Percentiles rank a stretch among this genome's conserved stretches.
phyloP scores from a whole-genome alignment of 2,888 invertebrate genomes.

The Aphodius granarius region DNA sequence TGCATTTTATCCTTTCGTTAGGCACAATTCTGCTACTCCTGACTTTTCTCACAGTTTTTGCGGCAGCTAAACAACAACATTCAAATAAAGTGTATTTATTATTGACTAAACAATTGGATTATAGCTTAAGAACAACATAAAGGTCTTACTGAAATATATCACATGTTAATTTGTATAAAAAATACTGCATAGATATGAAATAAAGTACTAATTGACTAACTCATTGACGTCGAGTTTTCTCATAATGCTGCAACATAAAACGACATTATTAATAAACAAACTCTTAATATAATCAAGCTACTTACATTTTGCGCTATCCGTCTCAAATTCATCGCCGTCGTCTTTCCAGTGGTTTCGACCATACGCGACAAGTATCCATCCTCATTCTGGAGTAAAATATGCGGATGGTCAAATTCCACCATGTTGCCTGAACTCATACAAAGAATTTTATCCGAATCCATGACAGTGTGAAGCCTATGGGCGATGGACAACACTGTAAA shows the following conservation, averaged over 20 bases:
- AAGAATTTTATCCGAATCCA: slow-evolving; percentile 78
- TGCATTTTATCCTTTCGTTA: no score
- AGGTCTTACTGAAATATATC: background rate
- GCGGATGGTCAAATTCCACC: slow-evolving; percentile 75
- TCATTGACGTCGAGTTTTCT: slow-evolving; percentile 21
- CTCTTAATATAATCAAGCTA: no score
- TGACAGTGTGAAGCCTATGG: slow-evolving; percentile 78
- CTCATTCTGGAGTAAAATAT: slow-evolving; percentile 58
- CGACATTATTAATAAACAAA: no score
- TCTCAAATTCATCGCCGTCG: slow-evolving; percentile 27
- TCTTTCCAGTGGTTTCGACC: slow-evolving; percentile 27
- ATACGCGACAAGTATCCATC: slow-evolving; percentile 25
- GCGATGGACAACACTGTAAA: slow-evolving; percentile 82
- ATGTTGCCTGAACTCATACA: slow-evolving; percentile 75
- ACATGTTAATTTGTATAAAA: background rate
- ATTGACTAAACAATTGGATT: background rate
- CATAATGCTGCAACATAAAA: slow-evolving; percentile 24
- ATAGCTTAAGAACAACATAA: background rate
- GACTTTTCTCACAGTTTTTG: no score
- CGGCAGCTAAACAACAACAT: background rate
- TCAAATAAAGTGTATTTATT: background rate
- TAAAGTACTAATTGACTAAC: background rate
- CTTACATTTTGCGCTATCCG: slow-evolving; percentile 25
- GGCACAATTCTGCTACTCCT: no score
- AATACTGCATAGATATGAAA: slow-evolving; percentile 2